phyloP scores from a whole-genome alignment of 2,888 invertebrate genomes.

The Epinotia demarniana region DNA sequence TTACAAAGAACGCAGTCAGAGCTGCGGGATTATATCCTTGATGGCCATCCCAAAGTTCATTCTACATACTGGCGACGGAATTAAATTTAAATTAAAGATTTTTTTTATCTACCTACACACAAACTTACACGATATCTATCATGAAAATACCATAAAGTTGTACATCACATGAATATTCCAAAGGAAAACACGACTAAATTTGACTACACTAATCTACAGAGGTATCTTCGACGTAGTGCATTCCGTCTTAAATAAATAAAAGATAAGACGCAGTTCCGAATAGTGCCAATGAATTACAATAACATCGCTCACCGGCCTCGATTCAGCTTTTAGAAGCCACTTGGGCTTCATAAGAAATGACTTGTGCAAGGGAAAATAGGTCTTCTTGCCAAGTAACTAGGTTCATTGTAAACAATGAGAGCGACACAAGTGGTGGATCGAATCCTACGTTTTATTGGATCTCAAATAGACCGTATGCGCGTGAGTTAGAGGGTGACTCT shows the following conservation, averaged over 20 bases:
- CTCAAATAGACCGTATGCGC: conserved; percentile 57
- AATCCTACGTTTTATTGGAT: conserved; percentile 60
- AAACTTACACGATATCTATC: no score
- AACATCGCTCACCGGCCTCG: conserved; percentile 50
- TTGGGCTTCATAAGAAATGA: conserved; percentile 41
- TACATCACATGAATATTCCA: background rate
- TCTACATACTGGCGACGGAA: no score
- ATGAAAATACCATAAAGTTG: background rate
- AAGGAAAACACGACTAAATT: background rate
- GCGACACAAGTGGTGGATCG: conserved; percentile 57
- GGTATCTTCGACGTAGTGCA: conserved; percentile 15
- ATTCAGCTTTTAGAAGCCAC: conserved; percentile 54
- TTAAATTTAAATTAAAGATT: no score
- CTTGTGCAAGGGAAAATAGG: conserved; percentile 16
- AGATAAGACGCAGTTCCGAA: conserved; percentile 36
- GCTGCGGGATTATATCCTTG: no score
- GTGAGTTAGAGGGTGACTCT: conserved; percentile 50
- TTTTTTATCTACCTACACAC: no score
- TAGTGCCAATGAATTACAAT: conserved; percentile 42
- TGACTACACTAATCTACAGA: conserved; percentile 18
- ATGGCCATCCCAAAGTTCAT: no score
- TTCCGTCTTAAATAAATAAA: conserved; percentile 39
- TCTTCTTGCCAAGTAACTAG: background rate
- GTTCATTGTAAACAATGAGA: conserved; percentile 31
- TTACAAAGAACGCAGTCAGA: no score